Evolutionary conservation across 2,113 vertebrate genomes (phyloP).

Genomic region (Spermophilus dauricus): DNA sequence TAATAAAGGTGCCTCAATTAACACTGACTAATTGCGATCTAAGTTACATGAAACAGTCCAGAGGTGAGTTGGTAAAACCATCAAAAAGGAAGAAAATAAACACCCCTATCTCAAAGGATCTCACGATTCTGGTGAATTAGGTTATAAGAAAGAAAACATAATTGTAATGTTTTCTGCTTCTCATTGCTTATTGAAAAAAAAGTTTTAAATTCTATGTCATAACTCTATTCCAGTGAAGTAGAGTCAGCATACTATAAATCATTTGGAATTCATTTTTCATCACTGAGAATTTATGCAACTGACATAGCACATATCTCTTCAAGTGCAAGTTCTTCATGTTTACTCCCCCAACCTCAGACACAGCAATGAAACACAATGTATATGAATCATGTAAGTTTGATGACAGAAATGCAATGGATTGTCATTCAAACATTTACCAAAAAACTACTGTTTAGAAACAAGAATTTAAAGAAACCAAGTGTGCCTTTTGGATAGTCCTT

Average conservation of each 20-base stretch:
- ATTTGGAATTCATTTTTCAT: slow-evolving; percentile 73
- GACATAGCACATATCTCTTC: not conserved
- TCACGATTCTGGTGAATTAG: not conserved
- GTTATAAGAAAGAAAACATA: slow-evolving; percentile 35
- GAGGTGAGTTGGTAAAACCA: slow-evolving; percentile 35
- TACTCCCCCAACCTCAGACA: not conserved
- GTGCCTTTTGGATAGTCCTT: not conserved
- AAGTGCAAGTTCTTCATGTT: not conserved
- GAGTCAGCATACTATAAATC: slow-evolving; percentile 14
- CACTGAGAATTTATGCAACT: slow-evolving; percentile 58
- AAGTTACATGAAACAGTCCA: slow-evolving; percentile 53
- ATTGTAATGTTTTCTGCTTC: not conserved
- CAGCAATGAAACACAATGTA: not conserved
- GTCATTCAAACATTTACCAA: not conserved
- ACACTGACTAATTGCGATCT: slow-evolving; percentile 52
- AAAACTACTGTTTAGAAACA: not conserved
- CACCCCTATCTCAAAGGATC: not conserved
- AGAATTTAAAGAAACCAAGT: not conserved
- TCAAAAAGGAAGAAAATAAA: slow-evolving; percentile 70
- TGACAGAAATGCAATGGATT: not conserved
- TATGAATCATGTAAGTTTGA: not conserved
- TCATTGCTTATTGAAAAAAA: slow-evolving; percentile 71
- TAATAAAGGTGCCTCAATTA: slow-evolving; percentile 23
- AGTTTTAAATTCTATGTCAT: slow-evolving; percentile 55
- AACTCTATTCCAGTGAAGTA: not conserved